Base-by-base conservation (phyloP, 2,113 vertebrate species). In the Epinephelus lanceolatus region DNA sequence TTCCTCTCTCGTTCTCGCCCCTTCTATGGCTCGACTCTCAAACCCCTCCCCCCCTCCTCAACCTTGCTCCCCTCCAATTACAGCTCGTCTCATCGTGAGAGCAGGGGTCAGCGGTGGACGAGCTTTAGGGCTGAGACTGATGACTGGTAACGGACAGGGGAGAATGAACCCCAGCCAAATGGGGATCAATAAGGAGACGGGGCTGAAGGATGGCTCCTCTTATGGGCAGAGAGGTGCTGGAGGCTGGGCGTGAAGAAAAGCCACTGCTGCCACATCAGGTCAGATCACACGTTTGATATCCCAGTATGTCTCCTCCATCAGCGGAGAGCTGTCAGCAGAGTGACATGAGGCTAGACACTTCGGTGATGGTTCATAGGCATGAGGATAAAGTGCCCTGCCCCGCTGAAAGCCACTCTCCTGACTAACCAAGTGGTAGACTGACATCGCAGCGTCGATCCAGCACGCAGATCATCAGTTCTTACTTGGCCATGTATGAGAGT, bases 121-220 rank as follows among this genome's bases (percentile, higher is more conserved):
- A 42, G 62, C 25, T n/a, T 7, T 51, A 51, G 62, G 60, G 78
- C 49, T 14, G 78, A 83, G 84, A 87, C 70, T 73, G 80, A 82
- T 77, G 61, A 84, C 6, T 27, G 59, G 80, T 23, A 73, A 87
- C 56, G 17, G 33, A 80, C 70, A 37, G 71, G 57, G 81, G 33
- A 25, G 27, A 59, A 9, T 62, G 81, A 85, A 80, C 33, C 21
- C n/a, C 3, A 51, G 73, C 84, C 86, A 90, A 89, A 84, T 63
- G 51, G 61, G 77, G 90, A 93, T 95, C 94, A 82, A 94, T 94
- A 91, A 67, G 78, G 82, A 79, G 76, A 78, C 14, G 18, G 70
- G 49, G 56, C 23, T 79, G 80, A 89, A 71, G 86, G 84, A 85
- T 55, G 71, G 61, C 83, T 90, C 90, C 85, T n/a, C 81, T 84